Evolutionary conservation across 92 coral and sea anemone species (phyloP).

Genomic region (Ricordea florida): DNA sequence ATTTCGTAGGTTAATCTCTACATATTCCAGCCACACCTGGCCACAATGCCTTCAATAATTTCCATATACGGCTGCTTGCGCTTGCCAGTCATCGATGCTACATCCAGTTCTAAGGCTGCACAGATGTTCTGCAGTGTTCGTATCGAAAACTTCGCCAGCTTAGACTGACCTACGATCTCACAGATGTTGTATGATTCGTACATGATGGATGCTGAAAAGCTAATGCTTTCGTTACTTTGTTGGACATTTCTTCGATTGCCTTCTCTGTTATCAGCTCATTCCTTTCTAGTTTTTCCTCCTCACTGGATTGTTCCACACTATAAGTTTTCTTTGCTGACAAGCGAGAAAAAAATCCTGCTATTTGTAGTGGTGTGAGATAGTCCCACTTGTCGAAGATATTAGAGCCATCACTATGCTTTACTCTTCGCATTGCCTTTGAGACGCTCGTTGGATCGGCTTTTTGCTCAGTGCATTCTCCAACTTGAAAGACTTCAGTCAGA

Average conservation of each 20-base stretch:
- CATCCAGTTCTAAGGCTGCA: neutral
- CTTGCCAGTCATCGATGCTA: neutral
- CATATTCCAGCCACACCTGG: neutral
- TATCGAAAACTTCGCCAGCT: neutral
- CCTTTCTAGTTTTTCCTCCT: neutral
- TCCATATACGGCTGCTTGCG: constrained; percentile 1
- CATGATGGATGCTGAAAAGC: constrained; percentile 9
- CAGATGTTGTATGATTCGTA: constrained; percentile 1
- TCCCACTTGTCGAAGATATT: constrained; percentile 10
- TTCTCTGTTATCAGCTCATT: neutral
- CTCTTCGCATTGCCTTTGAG: constrained; percentile 28
- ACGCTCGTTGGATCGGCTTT: constrained; percentile 48
- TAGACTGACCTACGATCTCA: neutral
- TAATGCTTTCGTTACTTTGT: neutral
- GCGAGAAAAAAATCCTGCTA: constrained; percentile 44
- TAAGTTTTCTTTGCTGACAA: constrained; percentile 2
- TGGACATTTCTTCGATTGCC: constrained; percentile 3
- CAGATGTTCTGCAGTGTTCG: constrained; percentile 2
- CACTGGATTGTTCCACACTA: neutral
- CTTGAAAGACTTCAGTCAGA: constrained; percentile 27
- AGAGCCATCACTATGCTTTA: constrained; percentile 22
- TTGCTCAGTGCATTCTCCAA: constrained; percentile 53
- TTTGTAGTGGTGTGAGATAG: constrained; percentile 27
- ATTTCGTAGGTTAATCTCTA: too few species aligned
- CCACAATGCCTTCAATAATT: neutral